Evolutionary conservation across 2,888 invertebrate species (phyloP).

Genomic region (Alsophila aescularia): DNA sequence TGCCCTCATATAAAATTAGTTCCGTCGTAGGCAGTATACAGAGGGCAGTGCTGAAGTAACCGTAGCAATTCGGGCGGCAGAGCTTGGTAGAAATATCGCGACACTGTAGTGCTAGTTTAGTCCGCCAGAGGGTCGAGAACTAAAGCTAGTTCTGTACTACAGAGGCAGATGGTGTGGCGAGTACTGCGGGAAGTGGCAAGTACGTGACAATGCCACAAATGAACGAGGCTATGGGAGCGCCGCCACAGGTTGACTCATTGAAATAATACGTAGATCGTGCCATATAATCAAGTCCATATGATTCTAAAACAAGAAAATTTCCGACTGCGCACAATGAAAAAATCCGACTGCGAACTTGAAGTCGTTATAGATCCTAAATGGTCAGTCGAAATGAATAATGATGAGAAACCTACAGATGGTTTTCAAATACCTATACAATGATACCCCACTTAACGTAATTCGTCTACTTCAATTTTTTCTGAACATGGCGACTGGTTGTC

Average conservation of each 20-base stretch:
- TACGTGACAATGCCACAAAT: slow-evolving; percentile 67
- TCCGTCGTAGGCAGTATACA: not conserved
- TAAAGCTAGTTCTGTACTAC: slow-evolving; percentile 29
- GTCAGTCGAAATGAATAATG: no score
- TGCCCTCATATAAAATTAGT: no score
- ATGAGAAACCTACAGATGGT: no score
- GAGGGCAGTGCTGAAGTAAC: no score
- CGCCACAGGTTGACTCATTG: slow-evolving; percentile 56
- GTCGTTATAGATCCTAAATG: no score
- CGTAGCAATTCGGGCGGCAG: not conserved
- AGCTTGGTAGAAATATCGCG: not conserved
- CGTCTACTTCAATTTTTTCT: no score
- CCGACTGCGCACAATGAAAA: no score
- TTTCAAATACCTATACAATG: no score
- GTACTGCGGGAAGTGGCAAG: slow-evolving; percentile 70
- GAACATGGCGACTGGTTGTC: no score
- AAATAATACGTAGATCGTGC: not conserved
- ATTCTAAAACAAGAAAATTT: not conserved
- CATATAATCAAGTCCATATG: not conserved
- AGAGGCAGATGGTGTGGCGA: slow-evolving; percentile 75
- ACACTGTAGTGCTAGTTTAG: slow-evolving; percentile 7
- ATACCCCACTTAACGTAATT: no score
- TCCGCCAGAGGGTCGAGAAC: not conserved
- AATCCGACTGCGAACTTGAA: no score
- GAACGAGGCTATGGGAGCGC: slow-evolving; percentile 65